Conservation (phyloP, 1,140 invertebrate species). For the Contarinia nasturtii region DNA sequence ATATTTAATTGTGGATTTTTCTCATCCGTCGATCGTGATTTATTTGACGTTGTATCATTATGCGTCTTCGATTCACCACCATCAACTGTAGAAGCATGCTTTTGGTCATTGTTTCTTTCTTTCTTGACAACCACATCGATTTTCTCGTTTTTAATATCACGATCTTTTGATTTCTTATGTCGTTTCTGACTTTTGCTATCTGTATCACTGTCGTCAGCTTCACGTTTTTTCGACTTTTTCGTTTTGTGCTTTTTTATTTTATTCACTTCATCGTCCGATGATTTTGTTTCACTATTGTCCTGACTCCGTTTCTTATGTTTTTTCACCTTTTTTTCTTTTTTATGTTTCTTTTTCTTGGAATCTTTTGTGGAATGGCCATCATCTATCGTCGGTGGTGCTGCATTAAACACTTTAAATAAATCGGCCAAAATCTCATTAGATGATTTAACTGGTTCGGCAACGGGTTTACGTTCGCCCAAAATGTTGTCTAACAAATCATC, state of each 20-base stretch:
- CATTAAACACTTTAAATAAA: conserved; percentile 48
- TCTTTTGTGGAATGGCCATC: conserved; percentile 16
- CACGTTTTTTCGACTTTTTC: conserved; percentile 7
- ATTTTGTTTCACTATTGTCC: conserved; percentile 22
- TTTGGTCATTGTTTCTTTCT: too few relatives aligned
- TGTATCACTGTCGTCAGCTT: conserved; percentile 11
- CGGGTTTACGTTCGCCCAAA: conserved; percentile 18
- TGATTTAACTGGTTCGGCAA: conserved; percentile 33
- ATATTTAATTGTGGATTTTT: conserved; percentile 5
- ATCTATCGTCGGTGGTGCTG: conserved; percentile 30
- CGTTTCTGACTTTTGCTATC: conserved; percentile 8
- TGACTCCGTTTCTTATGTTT: conserved; percentile 35
- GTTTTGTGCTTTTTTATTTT: conserved; percentile 18
- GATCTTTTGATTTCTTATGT: neutral
- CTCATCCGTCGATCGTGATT: too few relatives aligned
- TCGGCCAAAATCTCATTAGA: conserved; percentile 63
- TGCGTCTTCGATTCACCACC: too few relatives aligned
- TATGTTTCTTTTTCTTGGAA: conserved; percentile 29
- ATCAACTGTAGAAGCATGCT: too few relatives aligned
- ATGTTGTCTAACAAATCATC: neutral
- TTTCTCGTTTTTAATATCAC: neutral
- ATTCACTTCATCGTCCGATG: conserved; percentile 24
- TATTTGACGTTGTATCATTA: too few relatives aligned
- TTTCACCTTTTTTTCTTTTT: conserved; percentile 26
- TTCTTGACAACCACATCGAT: too few relatives aligned